Conservation (phyloP, 2,888 invertebrate species). For the Dendrolimus pini region DNA sequence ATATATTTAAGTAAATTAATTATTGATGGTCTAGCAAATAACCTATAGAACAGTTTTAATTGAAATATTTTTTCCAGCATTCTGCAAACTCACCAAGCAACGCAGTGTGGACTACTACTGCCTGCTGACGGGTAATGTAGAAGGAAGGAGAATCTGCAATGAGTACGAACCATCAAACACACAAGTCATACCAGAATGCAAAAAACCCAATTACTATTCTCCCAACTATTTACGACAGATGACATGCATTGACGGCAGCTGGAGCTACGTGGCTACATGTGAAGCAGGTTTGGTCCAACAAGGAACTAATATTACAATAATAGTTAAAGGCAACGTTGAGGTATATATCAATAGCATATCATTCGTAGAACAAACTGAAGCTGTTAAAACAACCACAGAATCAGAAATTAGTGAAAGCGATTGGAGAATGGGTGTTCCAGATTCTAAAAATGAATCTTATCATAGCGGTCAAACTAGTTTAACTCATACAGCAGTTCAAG, state of each 20-base stretch:
- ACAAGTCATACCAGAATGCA: constrained; percentile 31
- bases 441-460: neutral
- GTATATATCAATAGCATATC: constrained; percentile 23
- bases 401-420: constrained; percentile 31
- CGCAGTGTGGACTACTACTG: constrained; percentile 38
- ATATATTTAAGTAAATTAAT: too few relatives aligned
- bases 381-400: constrained; percentile 15
- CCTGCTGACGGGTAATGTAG: constrained; percentile 14
- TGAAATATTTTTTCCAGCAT: constrained; percentile 21
- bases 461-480: neutral
- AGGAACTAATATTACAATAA: constrained; percentile 41
- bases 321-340: constrained; percentile 36
- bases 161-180: constrained; percentile 34
- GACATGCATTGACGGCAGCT: constrained; percentile 38
- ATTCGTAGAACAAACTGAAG: constrained; percentile 10
- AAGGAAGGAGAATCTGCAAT: constrained; percentile 28
- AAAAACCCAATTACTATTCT: constrained; percentile 40
- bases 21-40: too few relatives aligned
- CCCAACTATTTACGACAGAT: constrained; percentile 23
- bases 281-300: constrained; percentile 41
- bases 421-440: constrained; percentile 30
- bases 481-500: neutral
- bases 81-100: constrained; percentile 32
- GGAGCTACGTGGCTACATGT: constrained; percentile 38
- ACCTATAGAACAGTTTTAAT: too few relatives aligned